phyloP scores from a whole-genome alignment of 2,888 invertebrate genomes.

The Drosophila multiciliata region DNA sequence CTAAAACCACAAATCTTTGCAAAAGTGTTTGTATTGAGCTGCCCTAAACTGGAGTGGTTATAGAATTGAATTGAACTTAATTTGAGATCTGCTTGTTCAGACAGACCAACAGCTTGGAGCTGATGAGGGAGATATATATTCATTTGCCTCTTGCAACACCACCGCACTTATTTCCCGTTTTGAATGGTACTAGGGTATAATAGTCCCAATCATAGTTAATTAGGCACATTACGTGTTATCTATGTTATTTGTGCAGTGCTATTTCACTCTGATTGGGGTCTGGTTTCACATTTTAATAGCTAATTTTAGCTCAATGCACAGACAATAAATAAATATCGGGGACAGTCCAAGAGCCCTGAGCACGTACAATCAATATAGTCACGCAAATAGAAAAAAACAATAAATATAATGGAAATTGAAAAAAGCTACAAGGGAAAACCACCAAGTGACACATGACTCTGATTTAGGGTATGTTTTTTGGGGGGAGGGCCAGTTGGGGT shows the following conservation, averaged over 20 bases:
- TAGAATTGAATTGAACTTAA: background rate
- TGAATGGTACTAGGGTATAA: background rate
- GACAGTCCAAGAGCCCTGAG: slow-evolving; percentile 43
- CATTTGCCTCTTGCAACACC: no score
- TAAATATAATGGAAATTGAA: slow-evolving; percentile 44
- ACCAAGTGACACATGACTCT: background rate
- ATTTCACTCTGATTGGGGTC: background rate
- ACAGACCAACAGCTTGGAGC: no score
- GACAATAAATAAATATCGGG: slow-evolving; percentile 21
- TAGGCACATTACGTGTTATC: background rate
- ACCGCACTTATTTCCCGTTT: background rate
- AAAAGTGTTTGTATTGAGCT: no score
- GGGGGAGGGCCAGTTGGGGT: background rate
- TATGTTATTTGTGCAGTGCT: background rate
- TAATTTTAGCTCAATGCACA: background rate
- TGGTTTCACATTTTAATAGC: slow-evolving; percentile 6
- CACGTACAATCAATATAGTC: slow-evolving; percentile 46
- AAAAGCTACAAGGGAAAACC: background rate
- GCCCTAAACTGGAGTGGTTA: background rate
- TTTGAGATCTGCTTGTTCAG: background rate
- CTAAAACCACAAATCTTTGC: no score
- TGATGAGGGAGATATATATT: no score
- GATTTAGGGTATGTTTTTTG: background rate
- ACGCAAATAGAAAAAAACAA: slow-evolving; percentile 32
- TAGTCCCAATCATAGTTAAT: background rate